Conservation (phyloP, 2,888 invertebrate genomes). For the Halictus quadricinctus region DNA sequence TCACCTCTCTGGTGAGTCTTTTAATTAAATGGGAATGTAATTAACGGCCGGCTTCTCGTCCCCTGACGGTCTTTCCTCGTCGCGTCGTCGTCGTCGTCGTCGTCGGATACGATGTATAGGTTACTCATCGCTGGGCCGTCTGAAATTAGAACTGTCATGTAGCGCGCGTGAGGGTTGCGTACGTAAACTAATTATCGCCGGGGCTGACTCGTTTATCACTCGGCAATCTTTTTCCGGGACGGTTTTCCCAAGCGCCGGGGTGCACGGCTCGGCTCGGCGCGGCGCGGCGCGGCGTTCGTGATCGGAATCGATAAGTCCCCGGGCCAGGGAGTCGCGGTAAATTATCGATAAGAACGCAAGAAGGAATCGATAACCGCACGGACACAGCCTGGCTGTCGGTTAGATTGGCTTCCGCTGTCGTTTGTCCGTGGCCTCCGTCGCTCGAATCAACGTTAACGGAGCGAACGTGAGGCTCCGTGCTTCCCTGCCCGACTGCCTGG, state of each 20-base stretch:
- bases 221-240: slow-evolving; percentile 23
- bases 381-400: slow-evolving; percentile 26
- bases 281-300: neutral
- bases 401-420: slow-evolving; percentile 51
- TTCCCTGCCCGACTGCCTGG: neutral
- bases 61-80: slow-evolving; percentile 2
- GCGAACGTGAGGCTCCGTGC: slow-evolving; percentile 18
- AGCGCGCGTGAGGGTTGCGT: neutral
- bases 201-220: slow-evolving; percentile 24
- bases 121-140: neutral
- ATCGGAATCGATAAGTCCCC: slow-evolving; percentile 48
- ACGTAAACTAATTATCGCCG: slow-evolving; percentile 52
- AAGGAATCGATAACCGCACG: slow-evolving; percentile 54
- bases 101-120: neutral
- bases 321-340: slow-evolving; percentile 31
- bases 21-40: slow-evolving; percentile 63
- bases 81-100: neutral
- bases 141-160: slow-evolving; percentile 47
- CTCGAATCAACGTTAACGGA: slow-evolving; percentile 45
- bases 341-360: slow-evolving; percentile 53
- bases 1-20: slow-evolving; percentile 91
- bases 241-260: neutral
- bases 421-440: slow-evolving; percentile 29
- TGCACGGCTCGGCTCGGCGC: neutral
- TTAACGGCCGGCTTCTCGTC: slow-evolving; percentile 44